Conservation (phyloP, 2,797 vertebrate genomes). For the Malacoraja senta region DNA sequence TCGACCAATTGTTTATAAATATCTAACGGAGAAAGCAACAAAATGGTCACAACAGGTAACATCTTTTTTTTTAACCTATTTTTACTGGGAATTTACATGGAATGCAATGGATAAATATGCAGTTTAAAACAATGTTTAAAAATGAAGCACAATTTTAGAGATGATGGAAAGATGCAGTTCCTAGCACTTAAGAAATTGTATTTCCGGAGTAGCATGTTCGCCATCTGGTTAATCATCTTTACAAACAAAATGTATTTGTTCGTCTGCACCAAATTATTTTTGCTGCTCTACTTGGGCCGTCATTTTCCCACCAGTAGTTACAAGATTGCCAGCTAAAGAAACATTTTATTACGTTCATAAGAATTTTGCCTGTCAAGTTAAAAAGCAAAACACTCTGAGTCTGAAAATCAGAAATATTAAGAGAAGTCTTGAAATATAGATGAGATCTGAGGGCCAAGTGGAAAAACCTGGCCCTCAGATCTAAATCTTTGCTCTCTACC, state of each 20-base stretch:
- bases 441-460: not conserved
- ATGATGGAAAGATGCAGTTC: not conserved
- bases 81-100: not conserved
- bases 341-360: not conserved
- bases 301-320: not conserved
- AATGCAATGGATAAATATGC: not conserved
- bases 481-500: too few relatives aligned
- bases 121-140: slow-evolving; percentile 16
- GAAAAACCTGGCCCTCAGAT: too few relatives aligned
- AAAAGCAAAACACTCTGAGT: not conserved
- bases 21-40: slow-evolving; percentile 85
- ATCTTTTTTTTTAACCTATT: not conserved
- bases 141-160: not conserved
- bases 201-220: not conserved
- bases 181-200: not conserved
- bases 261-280: not conserved
- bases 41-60: slow-evolving; percentile 96
- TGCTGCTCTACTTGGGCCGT: not conserved
- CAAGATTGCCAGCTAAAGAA: not conserved
- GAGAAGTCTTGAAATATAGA: too few relatives aligned
- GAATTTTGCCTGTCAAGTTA: not conserved
- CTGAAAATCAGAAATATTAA: not conserved
- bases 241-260: not conserved
- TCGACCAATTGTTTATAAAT: slow-evolving; percentile 88
- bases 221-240: not conserved